These are phyloP conservation scores for Sceloporus undulatus DNA, from an alignment of 2,113 vertebrate species.

Conservation along the genomic window DNA sequence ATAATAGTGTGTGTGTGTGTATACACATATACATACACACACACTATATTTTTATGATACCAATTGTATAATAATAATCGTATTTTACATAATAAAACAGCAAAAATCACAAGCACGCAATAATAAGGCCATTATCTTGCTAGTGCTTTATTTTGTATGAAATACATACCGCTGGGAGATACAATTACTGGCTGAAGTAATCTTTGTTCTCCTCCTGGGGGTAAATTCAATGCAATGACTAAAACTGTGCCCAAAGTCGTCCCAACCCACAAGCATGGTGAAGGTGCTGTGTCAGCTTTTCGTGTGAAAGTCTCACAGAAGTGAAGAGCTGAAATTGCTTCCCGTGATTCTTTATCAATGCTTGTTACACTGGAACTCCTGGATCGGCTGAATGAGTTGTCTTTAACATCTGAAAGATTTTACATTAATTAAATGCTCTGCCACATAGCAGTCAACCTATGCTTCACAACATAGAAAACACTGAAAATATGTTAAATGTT, in stretches of 20 bases:
- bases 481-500: neutral
- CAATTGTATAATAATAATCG: neutral
- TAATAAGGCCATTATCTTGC: neutral
- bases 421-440: slow-evolving; percentile 49
- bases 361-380: slow-evolving; percentile 98
- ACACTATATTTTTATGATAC: neutral
- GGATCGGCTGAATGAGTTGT: slow-evolving; percentile 98
- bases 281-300: slow-evolving; percentile 86
- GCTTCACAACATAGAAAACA: neutral
- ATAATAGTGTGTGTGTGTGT: neutral
- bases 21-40: neutral
- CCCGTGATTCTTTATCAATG: slow-evolving; percentile 96
- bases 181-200: slow-evolving; percentile 95
- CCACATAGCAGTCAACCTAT: slow-evolving; percentile 11
- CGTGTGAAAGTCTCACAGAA: slow-evolving; percentile 94
- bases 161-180: slow-evolving; percentile 91
- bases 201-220: slow-evolving; percentile 93
- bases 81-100: neutral
- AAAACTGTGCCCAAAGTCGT: slow-evolving; percentile 94
- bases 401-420: slow-evolving; percentile 91
- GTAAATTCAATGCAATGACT: slow-evolving; percentile 88
- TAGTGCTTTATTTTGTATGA: slow-evolving; percentile 15
- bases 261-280: slow-evolving; percentile 93
- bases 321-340: slow-evolving; percentile 93
- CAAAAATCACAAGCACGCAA: neutral